Base-by-base conservation (phyloP, 2,888 invertebrate species). In the Andrena trimmerana region DNA sequence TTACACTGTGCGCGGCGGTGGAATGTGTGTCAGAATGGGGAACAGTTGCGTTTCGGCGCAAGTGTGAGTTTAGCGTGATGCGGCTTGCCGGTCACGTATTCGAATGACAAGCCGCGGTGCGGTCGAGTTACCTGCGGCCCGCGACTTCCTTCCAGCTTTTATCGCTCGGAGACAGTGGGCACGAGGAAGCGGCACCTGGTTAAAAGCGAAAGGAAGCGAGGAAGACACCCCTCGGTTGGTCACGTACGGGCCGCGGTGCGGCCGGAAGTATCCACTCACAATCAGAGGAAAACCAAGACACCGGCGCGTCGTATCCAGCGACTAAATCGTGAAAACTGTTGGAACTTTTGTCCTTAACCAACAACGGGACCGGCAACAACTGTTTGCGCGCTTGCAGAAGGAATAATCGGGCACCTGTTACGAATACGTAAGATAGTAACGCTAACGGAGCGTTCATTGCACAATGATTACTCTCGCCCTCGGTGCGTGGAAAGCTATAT, bases 121-220 rank as follows among this genome's bases (percentile, higher is more conserved):
- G 65, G 33, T 72, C 71, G 62, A 50, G 70, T 71, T 82, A 82
- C 68, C 54, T 8, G 70, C 50, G 75, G 24, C 31, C 67, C 81
- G 16, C 66, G 62, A 81, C 66, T 81, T 81, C 81, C 74, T 68
- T 16, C 20, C 13, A 27, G 68, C 33, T 42, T 70, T 78, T 66
- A 66, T 67, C 73, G 31, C 36, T 70, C 42, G 72, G 33, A 69
- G 82, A 69, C 63, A 42, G 16, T 8, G 48, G 6, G 5, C 48
- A 73, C 76, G 72, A 52, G 72, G 52, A 81, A 81, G 33, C 80
- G 79, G 79, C 79, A 71, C 71, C 79, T 57, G 66, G 71, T 42
- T 78, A 79, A 81, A 82, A 82, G 68, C 57, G 74, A 82, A 82
- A 81, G 69, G 67, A 73, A 83, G 33, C 65, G 65, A 54, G 57